These are phyloP conservation scores for Setophaga petechia DNA, from an alignment of 2,113 vertebrate genomes.

Conservation along the genomic window DNA sequence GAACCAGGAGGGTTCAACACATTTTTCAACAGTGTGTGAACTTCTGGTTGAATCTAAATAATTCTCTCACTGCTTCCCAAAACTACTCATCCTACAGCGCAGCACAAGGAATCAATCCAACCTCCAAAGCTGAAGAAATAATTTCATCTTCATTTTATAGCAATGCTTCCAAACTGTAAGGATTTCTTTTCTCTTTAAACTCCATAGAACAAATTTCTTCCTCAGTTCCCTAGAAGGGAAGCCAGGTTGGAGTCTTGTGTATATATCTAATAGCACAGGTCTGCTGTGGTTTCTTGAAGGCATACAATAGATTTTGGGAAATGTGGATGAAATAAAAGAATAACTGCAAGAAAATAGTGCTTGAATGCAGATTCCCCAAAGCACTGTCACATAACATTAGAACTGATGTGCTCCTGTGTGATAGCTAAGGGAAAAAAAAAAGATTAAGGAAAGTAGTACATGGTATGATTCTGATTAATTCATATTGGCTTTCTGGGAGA, in stretches of 20 bases:
- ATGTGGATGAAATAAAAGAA: constrained; percentile 12
- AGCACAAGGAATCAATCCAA: neutral
- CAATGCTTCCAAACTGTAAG: neutral
- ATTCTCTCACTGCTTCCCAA: neutral
- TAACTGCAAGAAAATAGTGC: constrained; percentile 9
- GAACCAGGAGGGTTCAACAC: neutral
- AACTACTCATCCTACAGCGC: neutral
- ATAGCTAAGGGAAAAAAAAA: neutral
- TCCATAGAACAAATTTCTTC: neutral
- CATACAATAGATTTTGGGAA: neutral
- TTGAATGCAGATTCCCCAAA: constrained; percentile 20
- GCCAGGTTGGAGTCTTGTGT: neutral
- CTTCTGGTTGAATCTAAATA: neutral
- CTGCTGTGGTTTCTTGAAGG: neutral
- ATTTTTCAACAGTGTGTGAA: neutral
- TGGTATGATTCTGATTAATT: neutral
- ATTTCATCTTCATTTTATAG: neutral
- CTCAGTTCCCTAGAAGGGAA: neutral
- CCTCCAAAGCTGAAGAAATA: neutral
- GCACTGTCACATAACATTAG: constrained; percentile 1
- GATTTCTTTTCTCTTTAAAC: neutral
- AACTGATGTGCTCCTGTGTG: constrained; percentile 19
- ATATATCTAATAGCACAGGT: neutral
- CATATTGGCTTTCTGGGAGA: constrained; percentile 32
- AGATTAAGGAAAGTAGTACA: neutral